A percentile compares a stretch with the other conserved stretches of the same genome.
Conservation (phyloP, 2,888 invertebrate species). For the Lysandra bellargus region DNA sequence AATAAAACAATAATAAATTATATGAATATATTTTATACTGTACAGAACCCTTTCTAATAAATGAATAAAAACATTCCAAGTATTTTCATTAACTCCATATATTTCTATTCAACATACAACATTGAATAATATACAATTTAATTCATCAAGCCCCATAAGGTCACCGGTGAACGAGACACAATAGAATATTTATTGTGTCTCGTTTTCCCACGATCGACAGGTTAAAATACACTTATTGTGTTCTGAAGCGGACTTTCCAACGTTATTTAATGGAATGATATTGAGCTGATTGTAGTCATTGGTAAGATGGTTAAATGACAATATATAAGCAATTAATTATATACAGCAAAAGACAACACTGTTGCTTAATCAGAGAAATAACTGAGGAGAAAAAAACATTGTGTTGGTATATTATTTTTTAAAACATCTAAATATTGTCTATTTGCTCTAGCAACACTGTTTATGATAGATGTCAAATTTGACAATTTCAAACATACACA, state of each 20-base stretch:
- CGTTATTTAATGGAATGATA: slow-evolving; percentile 68
- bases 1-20: slow-evolving; percentile 60
- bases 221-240: slow-evolving; percentile 50
- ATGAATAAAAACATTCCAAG: slow-evolving; percentile 58
- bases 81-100: slow-evolving; percentile 61
- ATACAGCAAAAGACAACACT: slow-evolving; percentile 45
- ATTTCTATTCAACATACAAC: slow-evolving; percentile 75
- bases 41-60: slow-evolving; percentile 61
- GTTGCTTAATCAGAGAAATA: slow-evolving; percentile 31
- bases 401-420: neutral
- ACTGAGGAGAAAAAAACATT: slow-evolving; percentile 6
- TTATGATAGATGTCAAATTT: slow-evolving; percentile 29
- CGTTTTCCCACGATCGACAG: too few relatives aligned
- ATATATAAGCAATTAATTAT: slow-evolving; percentile 47
- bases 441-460: slow-evolving; percentile 27
- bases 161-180: too few relatives aligned
- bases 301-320: slow-evolving; percentile 45
- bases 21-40: slow-evolving; percentile 75
- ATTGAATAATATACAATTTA: slow-evolving; percentile 69
- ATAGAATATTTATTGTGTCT: too few relatives aligned
- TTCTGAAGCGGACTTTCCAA: slow-evolving; percentile 63
- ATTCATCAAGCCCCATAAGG: too few relatives aligned
- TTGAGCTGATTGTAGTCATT: slow-evolving; percentile 64
- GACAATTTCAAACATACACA: slow-evolving; percentile 39
- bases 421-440: slow-evolving; percentile 19